Base-by-base conservation (phyloP, 1,140 invertebrate genomes). In the Phymorhynchus buccinoides region DNA sequence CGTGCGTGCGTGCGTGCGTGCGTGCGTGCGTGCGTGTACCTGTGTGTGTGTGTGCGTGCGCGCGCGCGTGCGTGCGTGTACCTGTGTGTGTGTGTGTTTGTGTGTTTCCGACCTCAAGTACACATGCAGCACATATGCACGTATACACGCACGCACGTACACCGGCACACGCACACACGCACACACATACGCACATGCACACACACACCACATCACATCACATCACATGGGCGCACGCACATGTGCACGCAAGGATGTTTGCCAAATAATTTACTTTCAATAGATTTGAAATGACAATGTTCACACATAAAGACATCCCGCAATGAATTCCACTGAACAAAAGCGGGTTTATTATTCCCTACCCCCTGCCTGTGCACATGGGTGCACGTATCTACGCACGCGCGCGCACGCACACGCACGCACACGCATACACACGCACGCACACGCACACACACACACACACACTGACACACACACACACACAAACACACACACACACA, bases 111-210 rank as follows among this genome's bases (percentile, higher is more conserved):
- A n/a, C 0, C 14, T 30, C 7, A 30, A n/a, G 27, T 6, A 2
- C n/a, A 1, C 27, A n/a, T 68, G 7, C 22, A 52, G 30, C 22
- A 30, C 22, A n/a, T 27, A 9, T n/a, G 62, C 22, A 68, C 7
- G 27, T 30, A 68, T 7, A 68, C 22, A n/a, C 22, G 77, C 39
- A 32, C 44, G 44, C 30, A 30, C 12, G 77, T 41, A 44, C n/a
- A 27, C 39, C 27, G n/a, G 39, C 77, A 44, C 77, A 18, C 78
- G 52, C 78, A 52, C 48, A 80, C 78, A 32, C 78, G 6, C 42
- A 80, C 78, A 80, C 78, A 48, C 78, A 80, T n/a, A 80, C 78
- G 52, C 78, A 80, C 78, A 80, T 16, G 35, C 48, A 3, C n/a
- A 52, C n/a, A 18, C 42, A 27, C n/a, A 66, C n/a, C 4, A 30